A percentile compares a stretch with the other conserved stretches of the same genome.
Evolutionary conservation across 2,888 invertebrate species (phyloP).

Genomic region (Poecilobothrus nobilitatus): DNA sequence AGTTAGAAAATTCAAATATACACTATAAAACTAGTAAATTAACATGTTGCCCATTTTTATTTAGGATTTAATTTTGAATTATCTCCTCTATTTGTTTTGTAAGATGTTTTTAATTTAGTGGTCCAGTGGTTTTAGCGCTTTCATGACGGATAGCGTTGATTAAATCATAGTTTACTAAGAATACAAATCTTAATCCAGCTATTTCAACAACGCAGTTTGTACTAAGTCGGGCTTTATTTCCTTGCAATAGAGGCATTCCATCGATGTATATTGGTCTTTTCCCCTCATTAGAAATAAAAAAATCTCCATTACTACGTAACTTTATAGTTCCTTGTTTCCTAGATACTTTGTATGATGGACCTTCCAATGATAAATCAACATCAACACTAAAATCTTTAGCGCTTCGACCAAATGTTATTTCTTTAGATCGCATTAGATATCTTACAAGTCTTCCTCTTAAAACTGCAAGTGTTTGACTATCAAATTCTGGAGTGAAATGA

Average conservation of each 20-base stretch:
- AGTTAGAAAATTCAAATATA: no score
- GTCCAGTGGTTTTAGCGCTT: slow-evolving; percentile 67
- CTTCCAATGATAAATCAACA: slow-evolving; percentile 87
- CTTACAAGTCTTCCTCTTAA: slow-evolving; percentile 84
- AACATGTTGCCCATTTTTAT: no score
- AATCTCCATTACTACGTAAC: slow-evolving; percentile 86
- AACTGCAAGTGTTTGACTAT: slow-evolving; percentile 88
- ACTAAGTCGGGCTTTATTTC: slow-evolving; percentile 80
- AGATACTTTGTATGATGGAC: slow-evolving; percentile 89
- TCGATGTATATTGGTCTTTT: slow-evolving; percentile 91
- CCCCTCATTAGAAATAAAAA: slow-evolving; percentile 90
- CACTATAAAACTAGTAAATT: no score
- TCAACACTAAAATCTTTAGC: slow-evolving; percentile 85
- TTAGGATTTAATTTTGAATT: no score
- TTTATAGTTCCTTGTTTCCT: slow-evolving; percentile 85
- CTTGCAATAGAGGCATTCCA: slow-evolving; percentile 78
- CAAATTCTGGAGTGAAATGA: slow-evolving; percentile 72
- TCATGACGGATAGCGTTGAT: slow-evolving; percentile 84
- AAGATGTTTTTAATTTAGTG: slow-evolving; percentile 32
- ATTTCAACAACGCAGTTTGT: slow-evolving; percentile 96
- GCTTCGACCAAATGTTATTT: slow-evolving; percentile 87
- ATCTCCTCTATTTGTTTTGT: no score
- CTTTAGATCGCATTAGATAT: slow-evolving; percentile 88
- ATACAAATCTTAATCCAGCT: slow-evolving; percentile 83
- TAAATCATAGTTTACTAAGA: slow-evolving; percentile 85